A percentile compares a stretch with the other conserved stretches of the same genome.
Evolutionary conservation across 2,888 invertebrate species (phyloP).

Genomic region (Dromius quadrimaculatus): DNA sequence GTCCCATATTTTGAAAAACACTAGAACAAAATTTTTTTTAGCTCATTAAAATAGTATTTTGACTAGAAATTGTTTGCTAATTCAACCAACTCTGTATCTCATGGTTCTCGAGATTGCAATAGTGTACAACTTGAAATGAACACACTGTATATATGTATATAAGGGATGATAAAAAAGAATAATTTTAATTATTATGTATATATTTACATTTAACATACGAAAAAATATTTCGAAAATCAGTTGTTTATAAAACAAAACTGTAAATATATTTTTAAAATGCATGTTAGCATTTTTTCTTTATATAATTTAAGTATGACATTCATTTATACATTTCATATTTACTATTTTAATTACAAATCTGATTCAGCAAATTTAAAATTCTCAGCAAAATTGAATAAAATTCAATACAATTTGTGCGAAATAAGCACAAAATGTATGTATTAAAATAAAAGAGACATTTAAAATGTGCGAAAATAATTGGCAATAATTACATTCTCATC

Average conservation of each 20-base stretch:
- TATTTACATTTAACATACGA: slow-evolving; percentile 50
- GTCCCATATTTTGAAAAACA: too few relatives aligned
- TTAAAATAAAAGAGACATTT: slow-evolving; percentile 16
- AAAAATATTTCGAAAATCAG: slow-evolving; percentile 46
- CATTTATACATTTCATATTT: slow-evolving; percentile 45
- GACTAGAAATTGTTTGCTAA: too few relatives aligned
- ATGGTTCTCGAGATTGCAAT: too few relatives aligned
- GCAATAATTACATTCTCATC: slow-evolving; percentile 28
- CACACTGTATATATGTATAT: too few relatives aligned
- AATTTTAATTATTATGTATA: slow-evolving; percentile 36
- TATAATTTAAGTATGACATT: slow-evolving; percentile 38
- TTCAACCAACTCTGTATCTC: too few relatives aligned
- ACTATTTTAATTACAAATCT: slow-evolving; percentile 26
- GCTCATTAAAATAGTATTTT: too few relatives aligned
- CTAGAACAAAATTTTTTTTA: too few relatives aligned
- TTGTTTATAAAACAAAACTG: slow-evolving; percentile 50
- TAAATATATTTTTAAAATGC: slow-evolving; percentile 45
- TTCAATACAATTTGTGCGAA: slow-evolving; percentile 36
- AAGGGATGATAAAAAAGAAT: not conserved
- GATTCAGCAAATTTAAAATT: slow-evolving; percentile 13
- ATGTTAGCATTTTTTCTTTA: slow-evolving; percentile 40
- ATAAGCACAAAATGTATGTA: slow-evolving; percentile 31
- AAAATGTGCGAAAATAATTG: slow-evolving; percentile 47
- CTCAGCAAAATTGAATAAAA: slow-evolving; percentile 42
- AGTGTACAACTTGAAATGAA: too few relatives aligned